Evolutionary conservation across 2,797 vertebrate species (phyloP), one percentile per base, ranked within the genome.

Genomic region (Pogoniulus pusillus): DNA sequence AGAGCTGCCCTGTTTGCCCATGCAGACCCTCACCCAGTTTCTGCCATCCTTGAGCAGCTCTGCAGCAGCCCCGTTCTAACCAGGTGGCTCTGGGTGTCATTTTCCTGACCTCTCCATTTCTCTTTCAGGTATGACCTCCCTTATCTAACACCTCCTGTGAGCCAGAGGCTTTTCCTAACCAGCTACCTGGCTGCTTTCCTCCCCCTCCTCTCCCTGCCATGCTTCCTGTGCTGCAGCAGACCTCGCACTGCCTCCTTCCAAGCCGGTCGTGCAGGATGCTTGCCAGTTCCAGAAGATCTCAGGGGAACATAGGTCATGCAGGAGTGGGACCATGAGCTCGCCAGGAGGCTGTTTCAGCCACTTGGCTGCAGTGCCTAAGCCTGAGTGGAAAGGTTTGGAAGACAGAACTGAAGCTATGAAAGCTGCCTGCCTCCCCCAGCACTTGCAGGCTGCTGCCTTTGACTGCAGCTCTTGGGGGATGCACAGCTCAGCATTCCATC

Each of bases 81-180:
- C 39, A 45, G 6, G 10, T 41, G 24, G 30, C 75, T 75, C 35
- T 12, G 4, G 22, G 27, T 85, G 27, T 45, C 65, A 0, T 35
- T 86, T 78, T 83, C 71, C 57, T 93, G 59, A 95, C 60, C 47
- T 95, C 64, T 92, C 39, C 34, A 11, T 94, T 95, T 96, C 89
- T 95, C 72, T 96, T 96, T 59, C 95, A 96, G 95, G 93, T 95
- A 95, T 95, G 82, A 96, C 95, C 77, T 96, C 96, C 68, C 90
- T 94, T 90, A 97, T 96, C 91, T 96, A 97, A 97, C 77, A 85
- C 57, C 72, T 94, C 57, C 90, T 37, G 62, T 57, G 62, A 90
- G 85, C 65, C 78, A 94, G 93, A 96, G 75, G 86, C 89, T 96
- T 96, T 91, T 89, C 82, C 91, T 97, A 96, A 97, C 86, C 90